Percentiles rank a stretch among this genome's conserved stretches.
phyloP scores from a whole-genome alignment of 2,888 invertebrate genomes.

The Erebia ligea region DNA sequence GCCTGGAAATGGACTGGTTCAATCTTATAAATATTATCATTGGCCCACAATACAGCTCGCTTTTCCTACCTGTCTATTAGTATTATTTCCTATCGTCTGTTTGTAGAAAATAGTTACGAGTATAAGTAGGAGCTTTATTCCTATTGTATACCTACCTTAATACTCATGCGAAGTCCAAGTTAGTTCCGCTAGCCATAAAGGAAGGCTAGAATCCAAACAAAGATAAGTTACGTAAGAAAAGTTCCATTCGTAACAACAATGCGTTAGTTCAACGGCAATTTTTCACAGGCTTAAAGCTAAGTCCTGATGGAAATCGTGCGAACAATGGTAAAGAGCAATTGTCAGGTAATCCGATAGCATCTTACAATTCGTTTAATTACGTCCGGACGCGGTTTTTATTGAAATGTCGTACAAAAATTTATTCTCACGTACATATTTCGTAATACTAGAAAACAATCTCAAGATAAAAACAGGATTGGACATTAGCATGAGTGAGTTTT shows the following conservation, averaged over 20 bases:
- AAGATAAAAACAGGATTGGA: neutral
- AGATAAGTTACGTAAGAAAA: slow-evolving; percentile 6
- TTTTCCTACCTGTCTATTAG: no score
- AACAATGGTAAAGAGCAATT: slow-evolving; percentile 26
- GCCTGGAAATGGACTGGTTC: no score
- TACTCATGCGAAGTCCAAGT: neutral
- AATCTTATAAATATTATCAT: no score
- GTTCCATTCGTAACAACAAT: slow-evolving; percentile 17
- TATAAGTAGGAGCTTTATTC: no score
- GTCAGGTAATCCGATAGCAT: slow-evolving; percentile 27
- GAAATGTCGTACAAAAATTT: slow-evolving; percentile 21
- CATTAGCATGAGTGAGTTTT: neutral
- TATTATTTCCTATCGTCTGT: no score
- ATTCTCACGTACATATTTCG: slow-evolving; percentile 34
- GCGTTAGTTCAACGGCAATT: slow-evolving; percentile 9
- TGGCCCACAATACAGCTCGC: no score
- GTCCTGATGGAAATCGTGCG: slow-evolving; percentile 21
- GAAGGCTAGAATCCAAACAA: neutral
- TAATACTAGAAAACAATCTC: slow-evolving; percentile 4
- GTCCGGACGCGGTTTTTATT: slow-evolving; percentile 26
- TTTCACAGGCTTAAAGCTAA: slow-evolving; percentile 26
- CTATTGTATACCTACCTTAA: neutral
- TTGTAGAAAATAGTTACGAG: no score
- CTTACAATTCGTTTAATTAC: slow-evolving; percentile 18
- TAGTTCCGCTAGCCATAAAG: slow-evolving; percentile 8